Percentiles rank a stretch among this genome's conserved stretches.
Conservation (phyloP, 2,113 vertebrate genomes). For the Chrysochloris asiatica region DNA sequence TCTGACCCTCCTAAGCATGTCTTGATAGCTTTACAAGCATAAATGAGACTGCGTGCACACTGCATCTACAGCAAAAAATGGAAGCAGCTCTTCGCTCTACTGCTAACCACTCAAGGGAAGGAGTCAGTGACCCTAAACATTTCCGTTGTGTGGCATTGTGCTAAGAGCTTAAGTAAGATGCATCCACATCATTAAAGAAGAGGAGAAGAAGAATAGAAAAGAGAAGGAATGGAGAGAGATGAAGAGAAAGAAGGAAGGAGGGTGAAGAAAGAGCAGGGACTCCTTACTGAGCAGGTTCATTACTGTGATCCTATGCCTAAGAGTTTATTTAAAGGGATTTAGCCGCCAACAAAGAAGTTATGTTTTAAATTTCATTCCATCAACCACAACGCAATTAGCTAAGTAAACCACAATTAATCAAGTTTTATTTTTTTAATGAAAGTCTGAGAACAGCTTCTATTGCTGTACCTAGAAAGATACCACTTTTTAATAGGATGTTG, state of each 20-base stretch:
- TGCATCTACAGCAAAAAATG: background rate
- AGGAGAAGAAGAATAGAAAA: background rate
- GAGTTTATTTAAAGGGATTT: background rate
- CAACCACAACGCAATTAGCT: background rate
- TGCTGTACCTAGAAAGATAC: background rate
- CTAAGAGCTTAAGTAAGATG: background rate
- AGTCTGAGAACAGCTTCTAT: background rate
- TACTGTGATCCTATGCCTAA: background rate
- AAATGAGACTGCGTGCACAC: background rate
- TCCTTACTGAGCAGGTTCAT: background rate
- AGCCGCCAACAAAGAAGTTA: background rate
- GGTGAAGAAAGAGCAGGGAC: background rate
- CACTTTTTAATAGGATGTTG: background rate
- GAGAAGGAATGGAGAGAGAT: rapidly evolving
- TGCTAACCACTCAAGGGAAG: background rate
- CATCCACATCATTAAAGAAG: background rate
- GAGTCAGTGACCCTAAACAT: background rate
- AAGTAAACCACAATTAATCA: background rate
- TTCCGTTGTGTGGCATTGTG: background rate
- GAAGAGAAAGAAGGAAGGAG: background rate
- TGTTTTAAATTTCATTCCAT: constrained; percentile 38
- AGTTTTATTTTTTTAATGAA: constrained; percentile 6
- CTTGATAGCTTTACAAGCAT: background rate
- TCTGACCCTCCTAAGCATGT: background rate
- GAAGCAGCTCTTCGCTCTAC: background rate